Conservation (phyloP, 2,797 vertebrate genomes). For the Fundulus diaphanus region DNA sequence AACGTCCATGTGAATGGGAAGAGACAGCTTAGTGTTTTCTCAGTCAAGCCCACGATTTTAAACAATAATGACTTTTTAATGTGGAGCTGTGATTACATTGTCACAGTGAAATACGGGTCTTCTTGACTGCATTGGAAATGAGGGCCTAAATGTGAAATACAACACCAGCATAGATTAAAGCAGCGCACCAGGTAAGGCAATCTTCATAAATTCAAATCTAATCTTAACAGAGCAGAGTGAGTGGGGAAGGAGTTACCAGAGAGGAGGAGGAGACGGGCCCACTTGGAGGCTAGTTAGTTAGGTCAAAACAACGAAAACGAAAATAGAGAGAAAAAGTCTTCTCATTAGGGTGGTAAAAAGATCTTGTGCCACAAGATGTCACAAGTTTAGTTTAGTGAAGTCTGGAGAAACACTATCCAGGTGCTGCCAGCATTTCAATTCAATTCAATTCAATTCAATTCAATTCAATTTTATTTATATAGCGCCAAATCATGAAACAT, state of each 20-base stretch:
- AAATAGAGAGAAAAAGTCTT: not conserved
- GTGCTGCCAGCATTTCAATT: not conserved
- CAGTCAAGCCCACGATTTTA: constrained; percentile 93
- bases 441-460: too few species aligned
- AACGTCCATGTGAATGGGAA: constrained; percentile 92
- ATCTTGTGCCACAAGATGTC: not conserved
- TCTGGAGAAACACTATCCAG: not conserved
- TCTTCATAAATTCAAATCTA: constrained; percentile 99
- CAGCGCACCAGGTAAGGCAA: constrained; percentile 90
- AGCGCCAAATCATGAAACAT: too few species aligned
- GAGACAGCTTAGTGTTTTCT: constrained; percentile 96
- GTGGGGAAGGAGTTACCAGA: constrained; percentile 77
- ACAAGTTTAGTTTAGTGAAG: not conserved
- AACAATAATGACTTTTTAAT: constrained; percentile 99
- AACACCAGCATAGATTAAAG: constrained; percentile 86
- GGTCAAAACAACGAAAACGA: not conserved
- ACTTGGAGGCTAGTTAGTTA: constrained; percentile 2
- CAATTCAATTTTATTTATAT: too few species aligned
- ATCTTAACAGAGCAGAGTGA: constrained; percentile 90
- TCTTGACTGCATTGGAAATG: constrained; percentile 91
- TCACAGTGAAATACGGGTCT: constrained; percentile 95
- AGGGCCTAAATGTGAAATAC: constrained; percentile 92
- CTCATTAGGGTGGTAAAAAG: not conserved
- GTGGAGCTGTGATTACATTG: constrained; percentile 99
- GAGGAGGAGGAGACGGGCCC: constrained; percentile 25